Base-by-base conservation (phyloP, 2,113 vertebrate genomes). In the Aix galericulata region DNA sequence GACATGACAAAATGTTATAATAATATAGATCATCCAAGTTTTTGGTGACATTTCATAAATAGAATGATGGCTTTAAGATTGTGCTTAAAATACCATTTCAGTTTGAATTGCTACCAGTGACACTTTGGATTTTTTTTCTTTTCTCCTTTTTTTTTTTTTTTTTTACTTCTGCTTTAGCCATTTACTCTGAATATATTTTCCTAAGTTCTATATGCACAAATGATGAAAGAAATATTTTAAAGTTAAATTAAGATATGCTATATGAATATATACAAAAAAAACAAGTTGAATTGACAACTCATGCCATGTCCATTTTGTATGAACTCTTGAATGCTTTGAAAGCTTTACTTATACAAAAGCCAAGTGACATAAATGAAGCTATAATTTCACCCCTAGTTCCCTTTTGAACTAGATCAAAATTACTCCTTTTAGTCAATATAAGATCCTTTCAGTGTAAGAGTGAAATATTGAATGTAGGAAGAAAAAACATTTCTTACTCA, bases 371-470 rank as follows among this genome's bases (percentile, higher is more conserved):
- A 86, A 88, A 76, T 23, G 15, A 63, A 89, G 3, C 3, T 2
- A 7, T 59, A n/a, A 80, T 77, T 71, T 83, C 13, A 53, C 5
- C 83, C 5, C 12, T 17, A 62, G 2, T 8, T 66, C 15, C 52
- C 16, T 29, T 48, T 58, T 58, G 23, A 62, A 67, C 9, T 8
- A 71, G 17, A 67, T 62, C 7, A 52, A 74, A 76, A 80, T 84
- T 4, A 1, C 0, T 85, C 4, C 13, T 14, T 3, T 87, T 56
- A 31, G 53, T 74, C 8, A 0, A 44, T 44, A 40, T 12, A 52
- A 83, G 2, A 1, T 59, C 22, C 26, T 53, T 27, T 71, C 15
- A 78, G 20, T 27, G n/a, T 32, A 64, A 75, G 84, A 55, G 5
- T n/a, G 36, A 86, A 82, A 62, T 34, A 26, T 2, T 26, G 22